Percentiles rank a stretch among this genome's conserved stretches.
phyloP scores from a whole-genome alignment of 2,888 invertebrate genomes.

The Cremastinae sp. region DNA sequence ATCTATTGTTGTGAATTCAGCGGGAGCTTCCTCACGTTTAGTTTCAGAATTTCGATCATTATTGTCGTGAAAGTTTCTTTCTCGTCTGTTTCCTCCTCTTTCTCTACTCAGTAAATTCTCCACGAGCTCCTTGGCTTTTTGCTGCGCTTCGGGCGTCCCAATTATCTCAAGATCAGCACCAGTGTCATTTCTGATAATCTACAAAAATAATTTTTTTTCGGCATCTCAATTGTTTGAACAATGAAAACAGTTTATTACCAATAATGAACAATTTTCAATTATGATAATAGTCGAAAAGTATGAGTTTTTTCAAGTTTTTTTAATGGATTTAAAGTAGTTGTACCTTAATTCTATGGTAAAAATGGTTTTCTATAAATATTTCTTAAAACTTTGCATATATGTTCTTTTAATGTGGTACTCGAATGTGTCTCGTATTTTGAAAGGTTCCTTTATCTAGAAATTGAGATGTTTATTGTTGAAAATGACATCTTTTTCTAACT shows the following conservation, averaged over 20 bases:
- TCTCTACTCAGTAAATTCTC: slow-evolving; percentile 73
- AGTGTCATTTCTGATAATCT: slow-evolving; percentile 76
- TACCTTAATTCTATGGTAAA: too few species aligned
- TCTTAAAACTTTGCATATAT: too few species aligned
- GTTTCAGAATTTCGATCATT: background rate
- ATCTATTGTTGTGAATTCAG: slow-evolving; percentile 81
- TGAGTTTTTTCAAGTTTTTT: too few species aligned
- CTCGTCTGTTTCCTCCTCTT: slow-evolving; percentile 22
- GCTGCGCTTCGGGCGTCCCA: slow-evolving; percentile 82
- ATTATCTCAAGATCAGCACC: slow-evolving; percentile 80
- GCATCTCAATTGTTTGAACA: background rate
- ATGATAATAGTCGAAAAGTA: too few species aligned
- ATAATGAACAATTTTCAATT: too few species aligned
- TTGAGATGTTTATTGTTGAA: too few species aligned
- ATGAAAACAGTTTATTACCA: background rate
- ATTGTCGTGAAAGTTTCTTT: background rate
- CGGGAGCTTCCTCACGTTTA: slow-evolving; percentile 45
- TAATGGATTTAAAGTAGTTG: too few species aligned
- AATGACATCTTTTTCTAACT: too few species aligned
- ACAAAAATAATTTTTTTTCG: slow-evolving; percentile 5
- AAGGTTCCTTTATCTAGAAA: too few species aligned
- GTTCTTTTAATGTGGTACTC: too few species aligned
- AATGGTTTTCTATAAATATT: too few species aligned
- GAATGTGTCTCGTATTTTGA: too few species aligned
- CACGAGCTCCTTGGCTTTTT: slow-evolving; percentile 80